These are phyloP conservation scores for Echinarachnius parma DNA, from an alignment of 53 echinoderm and acorn worm genomes.

Conservation along the genomic window DNA sequence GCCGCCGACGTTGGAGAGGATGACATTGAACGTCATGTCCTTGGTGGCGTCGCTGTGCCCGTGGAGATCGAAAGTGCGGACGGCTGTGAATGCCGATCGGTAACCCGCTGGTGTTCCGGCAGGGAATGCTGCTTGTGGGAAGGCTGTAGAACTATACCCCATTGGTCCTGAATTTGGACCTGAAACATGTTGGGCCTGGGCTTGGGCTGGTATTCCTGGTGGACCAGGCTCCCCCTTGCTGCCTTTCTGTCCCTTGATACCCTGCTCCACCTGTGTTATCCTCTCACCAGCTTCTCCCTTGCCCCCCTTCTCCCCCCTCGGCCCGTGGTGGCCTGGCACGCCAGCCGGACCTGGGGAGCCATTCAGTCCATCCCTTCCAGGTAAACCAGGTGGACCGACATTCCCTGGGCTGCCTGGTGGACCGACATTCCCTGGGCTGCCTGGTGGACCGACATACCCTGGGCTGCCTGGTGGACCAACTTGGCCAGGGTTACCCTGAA, in stretches of 20 bases:
- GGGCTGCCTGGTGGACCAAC: slow-evolving; percentile 62
- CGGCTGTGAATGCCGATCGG: slow-evolving; percentile 67
- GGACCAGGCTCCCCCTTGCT: neutral
- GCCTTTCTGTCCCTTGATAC: slow-evolving; percentile 14
- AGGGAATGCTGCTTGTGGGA: neutral
- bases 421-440: slow-evolving; percentile 48
- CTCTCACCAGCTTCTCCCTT: slow-evolving; percentile 39
- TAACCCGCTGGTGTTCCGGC: neutral
- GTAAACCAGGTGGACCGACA: slow-evolving; percentile 59
- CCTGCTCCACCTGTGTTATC: slow-evolving; percentile 19
- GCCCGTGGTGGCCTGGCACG: slow-evolving; percentile 57
- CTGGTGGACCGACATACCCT: slow-evolving; percentile 42
- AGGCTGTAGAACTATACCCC: too few species aligned
- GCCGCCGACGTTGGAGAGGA: slow-evolving; percentile 69
- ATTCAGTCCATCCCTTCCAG: slow-evolving; percentile 68
- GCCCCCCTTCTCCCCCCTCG: slow-evolving; percentile 45
- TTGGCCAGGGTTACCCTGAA: slow-evolving; percentile 64
- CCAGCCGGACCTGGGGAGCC: slow-evolving; percentile 71
- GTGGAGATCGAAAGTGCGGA: slow-evolving; percentile 60
- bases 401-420: slow-evolving; percentile 48
- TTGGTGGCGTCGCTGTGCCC: slow-evolving; percentile 52
- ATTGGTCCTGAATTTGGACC: too few species aligned
- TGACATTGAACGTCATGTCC: slow-evolving; percentile 65
- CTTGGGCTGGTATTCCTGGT: slow-evolving; percentile 10
- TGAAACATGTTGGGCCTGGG: neutral